A percentile compares a stretch with the other conserved stretches of the same genome.
Evolutionary conservation across 1,140 invertebrate genomes (phyloP).

Genomic region (Lepidurus packardi): DNA sequence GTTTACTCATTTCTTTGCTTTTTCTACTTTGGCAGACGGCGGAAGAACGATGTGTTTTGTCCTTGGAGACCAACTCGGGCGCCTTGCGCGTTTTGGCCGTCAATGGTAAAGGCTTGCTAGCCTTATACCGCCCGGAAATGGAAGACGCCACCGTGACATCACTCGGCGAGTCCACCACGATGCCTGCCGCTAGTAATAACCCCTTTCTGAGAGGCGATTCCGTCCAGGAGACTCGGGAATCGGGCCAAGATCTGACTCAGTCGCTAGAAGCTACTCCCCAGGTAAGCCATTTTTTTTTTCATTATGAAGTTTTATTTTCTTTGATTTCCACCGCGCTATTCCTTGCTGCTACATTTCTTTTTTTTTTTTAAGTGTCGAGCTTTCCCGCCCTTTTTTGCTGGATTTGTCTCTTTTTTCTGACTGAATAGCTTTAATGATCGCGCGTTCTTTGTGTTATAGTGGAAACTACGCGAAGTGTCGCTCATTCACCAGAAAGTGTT

Average conservation of each 20-base stretch:
- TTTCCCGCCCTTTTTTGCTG: background rate
- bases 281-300: background rate
- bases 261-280: background rate
- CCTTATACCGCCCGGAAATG: conserved; percentile 55
- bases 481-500: conserved; percentile 60
- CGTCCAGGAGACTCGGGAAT: conserved; percentile 1
- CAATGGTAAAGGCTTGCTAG: conserved; percentile 57
- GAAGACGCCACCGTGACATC: conserved; percentile 27
- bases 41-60: conserved; percentile 35
- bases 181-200: background rate
- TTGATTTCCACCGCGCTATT: background rate
- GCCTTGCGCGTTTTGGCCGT: conserved; percentile 60
- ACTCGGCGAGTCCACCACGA: background rate
- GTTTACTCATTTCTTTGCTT: conserved; percentile 19
- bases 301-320: background rate
- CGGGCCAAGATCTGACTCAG: conserved; percentile 1
- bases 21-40: conserved; percentile 34
- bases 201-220: background rate
- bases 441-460: conserved; percentile 39
- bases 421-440: background rate
- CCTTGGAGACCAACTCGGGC: conserved; percentile 45
- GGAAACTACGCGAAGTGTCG: conserved; percentile 58
- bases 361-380: background rate
- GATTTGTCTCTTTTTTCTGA: background rate
- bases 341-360: background rate